Evolutionary conservation across 2,113 vertebrate genomes (phyloP).

Genomic region (Ammodytes marinus): DNA sequence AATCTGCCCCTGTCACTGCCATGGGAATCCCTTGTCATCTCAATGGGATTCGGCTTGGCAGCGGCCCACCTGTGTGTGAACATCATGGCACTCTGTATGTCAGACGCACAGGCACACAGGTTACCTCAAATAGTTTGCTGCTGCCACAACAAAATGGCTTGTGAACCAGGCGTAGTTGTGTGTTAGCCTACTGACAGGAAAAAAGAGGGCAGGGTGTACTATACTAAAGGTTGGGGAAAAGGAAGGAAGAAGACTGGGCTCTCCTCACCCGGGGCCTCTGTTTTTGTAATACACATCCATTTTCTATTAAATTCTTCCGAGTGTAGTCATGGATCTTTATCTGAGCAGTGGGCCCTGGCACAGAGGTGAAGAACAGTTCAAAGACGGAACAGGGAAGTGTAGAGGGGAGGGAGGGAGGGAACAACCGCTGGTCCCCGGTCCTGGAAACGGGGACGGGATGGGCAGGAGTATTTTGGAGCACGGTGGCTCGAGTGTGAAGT

Average conservation of each 20-base stretch:
- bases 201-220: conserved; percentile 18
- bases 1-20: conserved; percentile 68
- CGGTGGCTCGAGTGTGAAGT: conserved; percentile 82
- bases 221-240: conserved; percentile 16
- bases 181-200: conserved; percentile 37
- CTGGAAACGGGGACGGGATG: conserved; percentile 68
- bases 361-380: conserved; percentile 77
- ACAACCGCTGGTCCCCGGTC: conserved; percentile 62
- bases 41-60: conserved; percentile 38
- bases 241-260: conserved; percentile 38
- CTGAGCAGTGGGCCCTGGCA: conserved; percentile 60
- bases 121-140: conserved; percentile 39
- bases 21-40: conserved; percentile 73
- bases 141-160: conserved; percentile 52
- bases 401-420: conserved; percentile 27
- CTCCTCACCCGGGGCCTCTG: conserved; percentile 25
- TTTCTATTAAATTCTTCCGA: conserved; percentile 59
- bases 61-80: conserved; percentile 57
- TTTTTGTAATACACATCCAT: conserved; percentile 45
- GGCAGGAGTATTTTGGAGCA: conserved; percentile 77
- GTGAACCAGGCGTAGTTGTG: conserved; percentile 53
- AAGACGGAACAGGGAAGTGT: conserved; percentile 33
- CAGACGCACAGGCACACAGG: not conserved
- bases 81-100: conserved; percentile 22
- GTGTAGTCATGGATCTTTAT: conserved; percentile 68